Conservation (phyloP, 2,113 vertebrate genomes). For the Galbula dea region DNA sequence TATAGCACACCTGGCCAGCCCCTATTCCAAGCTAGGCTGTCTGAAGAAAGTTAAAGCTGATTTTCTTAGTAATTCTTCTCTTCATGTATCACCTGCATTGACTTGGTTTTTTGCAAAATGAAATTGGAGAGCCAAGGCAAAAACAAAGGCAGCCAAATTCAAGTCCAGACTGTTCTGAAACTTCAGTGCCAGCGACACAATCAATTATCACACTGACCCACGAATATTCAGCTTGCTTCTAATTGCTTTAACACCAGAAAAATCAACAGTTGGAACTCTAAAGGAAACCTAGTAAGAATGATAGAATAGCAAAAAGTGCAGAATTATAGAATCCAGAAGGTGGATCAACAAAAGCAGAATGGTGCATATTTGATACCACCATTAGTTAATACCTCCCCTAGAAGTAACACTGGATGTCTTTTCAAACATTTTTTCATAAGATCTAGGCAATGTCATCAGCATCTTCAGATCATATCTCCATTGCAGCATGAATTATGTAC, state of each 20-base stretch:
- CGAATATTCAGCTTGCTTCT: background rate
- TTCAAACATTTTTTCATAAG: background rate
- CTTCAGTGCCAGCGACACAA: background rate
- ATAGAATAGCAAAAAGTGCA: background rate
- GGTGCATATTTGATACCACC: background rate
- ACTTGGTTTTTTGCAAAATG: constrained; percentile 25
- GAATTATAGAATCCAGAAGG: background rate
- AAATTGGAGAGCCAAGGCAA: background rate
- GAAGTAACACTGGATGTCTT: background rate
- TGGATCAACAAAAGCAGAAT: background rate
- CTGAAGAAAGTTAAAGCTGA: background rate
- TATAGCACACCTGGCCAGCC: background rate
- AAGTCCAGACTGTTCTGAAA: background rate
- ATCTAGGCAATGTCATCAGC: background rate
- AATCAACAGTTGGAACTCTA: background rate
- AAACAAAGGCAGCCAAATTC: constrained; percentile 24
- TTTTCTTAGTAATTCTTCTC: constrained; percentile 10
- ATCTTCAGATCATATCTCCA: background rate
- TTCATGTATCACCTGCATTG: background rate
- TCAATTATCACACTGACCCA: constrained; percentile 6
- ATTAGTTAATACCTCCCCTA: background rate
- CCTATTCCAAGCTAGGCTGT: background rate
- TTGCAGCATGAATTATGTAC: background rate
- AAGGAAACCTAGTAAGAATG: background rate
- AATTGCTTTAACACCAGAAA: constrained; percentile 11